These are phyloP conservation scores for Pardosa pseudoannulata DNA, from an alignment of 2,888 invertebrate genomes.

Conservation along the genomic window DNA sequence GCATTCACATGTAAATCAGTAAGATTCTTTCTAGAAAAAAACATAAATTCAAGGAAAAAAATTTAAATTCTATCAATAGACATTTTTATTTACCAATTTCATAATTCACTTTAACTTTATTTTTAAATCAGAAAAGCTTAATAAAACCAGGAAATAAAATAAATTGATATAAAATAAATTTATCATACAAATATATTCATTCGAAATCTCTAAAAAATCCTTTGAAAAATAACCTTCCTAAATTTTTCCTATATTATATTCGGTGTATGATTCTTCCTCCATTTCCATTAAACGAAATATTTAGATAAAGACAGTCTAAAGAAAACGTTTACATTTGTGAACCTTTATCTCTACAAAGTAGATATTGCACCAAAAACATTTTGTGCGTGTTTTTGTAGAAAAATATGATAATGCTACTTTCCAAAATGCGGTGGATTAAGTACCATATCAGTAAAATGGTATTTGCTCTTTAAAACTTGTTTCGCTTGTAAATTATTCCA, in stretches of 20 bases:
- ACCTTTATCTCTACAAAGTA: constrained; percentile 65
- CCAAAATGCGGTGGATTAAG: constrained; percentile 66
- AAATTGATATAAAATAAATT: no score
- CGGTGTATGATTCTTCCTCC: constrained; percentile 17
- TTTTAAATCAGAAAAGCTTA: no score
- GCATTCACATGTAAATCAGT: no score
- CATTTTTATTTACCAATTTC: no score
- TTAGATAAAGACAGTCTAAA: constrained; percentile 20
- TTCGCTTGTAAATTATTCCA: constrained; percentile 64
- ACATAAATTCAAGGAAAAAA: no score
- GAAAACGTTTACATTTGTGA: constrained; percentile 59
- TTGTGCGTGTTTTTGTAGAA: constrained; percentile 49
- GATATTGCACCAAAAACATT: constrained; percentile 54
- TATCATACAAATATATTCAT: no score
- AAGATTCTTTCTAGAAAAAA: no score
- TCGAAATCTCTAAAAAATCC: no score
- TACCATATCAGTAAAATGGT: constrained; percentile 50
- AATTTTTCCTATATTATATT: background rate
- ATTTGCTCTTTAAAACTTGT: constrained; percentile 49
- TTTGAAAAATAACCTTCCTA: no score
- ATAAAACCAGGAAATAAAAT: no score
- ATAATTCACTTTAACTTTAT: no score
- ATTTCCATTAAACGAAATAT: constrained; percentile 34
- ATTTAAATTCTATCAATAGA: no score
- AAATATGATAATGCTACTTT: constrained; percentile 48